Percentiles rank a stretch among this genome's conserved stretches.
Evolutionary conservation across 2,113 vertebrate genomes (phyloP).

Genomic region (Romanogobio albipinnatus): DNA sequence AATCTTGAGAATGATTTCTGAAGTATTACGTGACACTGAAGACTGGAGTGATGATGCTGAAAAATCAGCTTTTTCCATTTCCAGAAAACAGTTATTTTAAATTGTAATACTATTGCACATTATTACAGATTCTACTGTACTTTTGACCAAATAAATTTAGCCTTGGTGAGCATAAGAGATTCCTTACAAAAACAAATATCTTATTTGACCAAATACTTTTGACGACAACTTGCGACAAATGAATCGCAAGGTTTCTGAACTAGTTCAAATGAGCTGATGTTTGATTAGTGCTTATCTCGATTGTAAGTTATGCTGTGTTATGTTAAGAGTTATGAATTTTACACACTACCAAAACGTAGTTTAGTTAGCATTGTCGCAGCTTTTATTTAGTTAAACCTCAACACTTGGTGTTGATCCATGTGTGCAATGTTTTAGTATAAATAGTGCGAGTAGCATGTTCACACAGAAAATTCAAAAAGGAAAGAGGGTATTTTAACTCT

Average conservation of each 20-base stretch:
- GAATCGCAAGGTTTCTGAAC: too few relatives aligned
- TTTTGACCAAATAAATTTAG: neutral
- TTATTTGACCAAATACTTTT: neutral
- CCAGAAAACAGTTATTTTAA: neutral
- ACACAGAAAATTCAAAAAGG: too few relatives aligned
- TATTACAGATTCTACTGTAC: too few relatives aligned
- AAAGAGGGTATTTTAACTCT: too few relatives aligned
- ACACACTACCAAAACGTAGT: neutral
- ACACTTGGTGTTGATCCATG: neutral
- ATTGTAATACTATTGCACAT: neutral
- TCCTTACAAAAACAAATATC: neutral
- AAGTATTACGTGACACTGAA: neutral
- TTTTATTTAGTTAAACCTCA: neutral
- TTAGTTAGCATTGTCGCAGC: too few relatives aligned
- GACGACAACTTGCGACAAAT: too few relatives aligned
- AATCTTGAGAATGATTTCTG: neutral
- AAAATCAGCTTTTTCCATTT: neutral
- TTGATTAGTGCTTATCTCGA: neutral
- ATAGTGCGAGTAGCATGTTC: too few relatives aligned
- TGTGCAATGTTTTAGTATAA: too few relatives aligned
- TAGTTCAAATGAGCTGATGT: too few relatives aligned
- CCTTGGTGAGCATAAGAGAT: neutral
- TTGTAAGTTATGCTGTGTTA: neutral
- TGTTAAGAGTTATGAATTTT: neutral
- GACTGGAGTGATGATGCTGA: neutral